Percentiles rank a stretch among this genome's conserved stretches.
Evolutionary conservation across 2,888 invertebrate genomes (phyloP).

Genomic region (Gnatocerus cornutus): DNA sequence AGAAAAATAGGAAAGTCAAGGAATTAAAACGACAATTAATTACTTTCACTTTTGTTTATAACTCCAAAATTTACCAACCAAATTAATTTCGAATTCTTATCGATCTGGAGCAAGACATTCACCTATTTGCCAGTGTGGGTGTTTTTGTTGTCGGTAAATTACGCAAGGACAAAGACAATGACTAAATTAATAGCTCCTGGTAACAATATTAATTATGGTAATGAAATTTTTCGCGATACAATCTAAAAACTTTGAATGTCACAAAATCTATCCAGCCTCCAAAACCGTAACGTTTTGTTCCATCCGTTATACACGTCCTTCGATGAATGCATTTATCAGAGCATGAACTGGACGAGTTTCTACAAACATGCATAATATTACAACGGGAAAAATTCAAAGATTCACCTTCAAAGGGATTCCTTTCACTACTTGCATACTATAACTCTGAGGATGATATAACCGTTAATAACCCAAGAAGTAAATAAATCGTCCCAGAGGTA

Average conservation of each 20-base stretch:
- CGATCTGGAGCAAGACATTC: slow-evolving; percentile 38
- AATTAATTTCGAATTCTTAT: slow-evolving; percentile 9
- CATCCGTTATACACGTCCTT: slow-evolving; percentile 27
- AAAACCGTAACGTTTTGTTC: slow-evolving; percentile 6
- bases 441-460: neutral
- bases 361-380: slow-evolving; percentile 12
- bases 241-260: slow-evolving; percentile 33
- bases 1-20: slow-evolving; percentile 31
- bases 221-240: slow-evolving; percentile 25
- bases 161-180: slow-evolving; percentile 25
- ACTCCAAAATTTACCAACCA: slow-evolving; percentile 1
- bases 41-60: slow-evolving; percentile 35
- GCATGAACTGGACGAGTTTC: slow-evolving; percentile 41
- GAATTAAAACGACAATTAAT: slow-evolving; percentile 20
- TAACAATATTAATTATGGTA: slow-evolving; percentile 30
- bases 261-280: slow-evolving; percentile 24
- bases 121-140: slow-evolving; percentile 41
- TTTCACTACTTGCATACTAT: neutral
- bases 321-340: slow-evolving; percentile 35
- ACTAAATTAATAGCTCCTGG: slow-evolving; percentile 22
- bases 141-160: slow-evolving; percentile 22
- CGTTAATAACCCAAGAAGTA: neutral
- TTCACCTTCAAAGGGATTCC: slow-evolving; percentile 17
- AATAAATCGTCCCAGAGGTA: neutral
- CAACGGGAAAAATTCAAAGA: slow-evolving; percentile 7